phyloP scores from a whole-genome alignment of 2,113 vertebrate genomes.

The Butorides virescens region DNA sequence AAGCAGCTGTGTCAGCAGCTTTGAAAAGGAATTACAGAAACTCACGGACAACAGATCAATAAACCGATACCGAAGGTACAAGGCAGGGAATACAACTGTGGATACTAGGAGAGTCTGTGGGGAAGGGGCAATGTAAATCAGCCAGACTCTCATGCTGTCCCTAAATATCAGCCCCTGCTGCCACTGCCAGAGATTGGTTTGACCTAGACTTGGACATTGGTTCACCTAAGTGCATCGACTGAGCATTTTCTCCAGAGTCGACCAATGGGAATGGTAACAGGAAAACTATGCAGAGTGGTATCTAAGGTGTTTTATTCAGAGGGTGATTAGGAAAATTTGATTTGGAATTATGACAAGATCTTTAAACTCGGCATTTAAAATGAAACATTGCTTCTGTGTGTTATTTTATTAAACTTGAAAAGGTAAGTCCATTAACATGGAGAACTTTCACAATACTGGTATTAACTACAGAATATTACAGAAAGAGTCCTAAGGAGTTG shows the following conservation, averaged over 20 bases:
- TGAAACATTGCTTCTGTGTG: background rate
- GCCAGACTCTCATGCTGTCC: background rate
- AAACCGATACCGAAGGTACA: background rate
- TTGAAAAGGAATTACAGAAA: background rate
- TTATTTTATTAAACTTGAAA: background rate
- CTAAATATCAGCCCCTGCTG: background rate
- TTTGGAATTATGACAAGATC: background rate
- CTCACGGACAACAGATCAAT: accelerated
- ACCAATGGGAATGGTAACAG: background rate
- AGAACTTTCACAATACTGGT: background rate
- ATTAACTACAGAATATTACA: background rate
- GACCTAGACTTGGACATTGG: background rate
- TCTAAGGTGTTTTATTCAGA: background rate
- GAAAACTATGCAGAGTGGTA: background rate
- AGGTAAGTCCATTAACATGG: background rate
- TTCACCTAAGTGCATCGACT: background rate
- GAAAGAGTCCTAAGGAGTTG: background rate
- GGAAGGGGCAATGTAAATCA: background rate
- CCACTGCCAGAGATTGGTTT: background rate
- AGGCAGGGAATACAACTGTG: background rate
- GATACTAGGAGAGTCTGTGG: background rate
- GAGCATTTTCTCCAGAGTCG: background rate
- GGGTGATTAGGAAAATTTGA: background rate
- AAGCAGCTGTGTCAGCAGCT: background rate
- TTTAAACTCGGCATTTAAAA: background rate